Evolutionary conservation across 2,888 invertebrate genomes (phyloP).

Genomic region (Teleiodes luculella): DNA sequence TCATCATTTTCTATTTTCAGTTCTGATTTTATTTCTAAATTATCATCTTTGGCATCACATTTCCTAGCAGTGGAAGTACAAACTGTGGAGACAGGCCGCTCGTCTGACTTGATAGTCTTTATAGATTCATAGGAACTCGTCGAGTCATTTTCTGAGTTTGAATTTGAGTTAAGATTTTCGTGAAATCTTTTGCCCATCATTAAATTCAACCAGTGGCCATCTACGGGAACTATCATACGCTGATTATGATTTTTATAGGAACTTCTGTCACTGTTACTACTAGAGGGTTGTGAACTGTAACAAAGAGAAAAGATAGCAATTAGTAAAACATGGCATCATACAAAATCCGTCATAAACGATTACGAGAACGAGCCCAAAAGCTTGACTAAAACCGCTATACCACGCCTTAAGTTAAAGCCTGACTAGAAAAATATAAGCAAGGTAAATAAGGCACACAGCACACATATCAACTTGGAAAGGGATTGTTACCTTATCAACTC

Average conservation of each 20-base stretch:
- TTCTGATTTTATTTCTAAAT: slow-evolving; percentile 51
- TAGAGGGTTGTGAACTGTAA: slow-evolving; percentile 69
- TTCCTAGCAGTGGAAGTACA: slow-evolving; percentile 54
- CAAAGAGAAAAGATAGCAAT: slow-evolving; percentile 12
- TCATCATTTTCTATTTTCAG: slow-evolving; percentile 47
- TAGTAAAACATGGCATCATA: background rate
- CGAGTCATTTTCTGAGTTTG: slow-evolving; percentile 72
- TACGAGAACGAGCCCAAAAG: no score
- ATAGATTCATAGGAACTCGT: slow-evolving; percentile 75
- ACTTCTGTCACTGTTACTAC: slow-evolving; percentile 71
- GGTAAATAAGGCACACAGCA: no score
- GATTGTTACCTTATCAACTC: no score
- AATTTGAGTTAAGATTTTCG: slow-evolving; percentile 69
- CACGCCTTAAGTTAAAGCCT: no score
- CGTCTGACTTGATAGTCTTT: slow-evolving; percentile 63
- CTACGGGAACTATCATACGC: slow-evolving; percentile 75
- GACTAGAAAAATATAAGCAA: no score
- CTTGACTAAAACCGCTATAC: no score
- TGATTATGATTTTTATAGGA: slow-evolving; percentile 66
- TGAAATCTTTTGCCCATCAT: slow-evolving; percentile 82
- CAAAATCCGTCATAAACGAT: background rate
- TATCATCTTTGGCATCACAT: slow-evolving; percentile 69
- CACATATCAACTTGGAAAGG: no score
- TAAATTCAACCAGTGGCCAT: slow-evolving; percentile 78
- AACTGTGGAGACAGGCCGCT: slow-evolving; percentile 81